Percentiles rank a stretch among this genome's conserved stretches.
These are phyloP conservation scores for Parasteatoda tepidariorum DNA, from an alignment of 1,140 invertebrate species.

Conservation along the genomic window DNA sequence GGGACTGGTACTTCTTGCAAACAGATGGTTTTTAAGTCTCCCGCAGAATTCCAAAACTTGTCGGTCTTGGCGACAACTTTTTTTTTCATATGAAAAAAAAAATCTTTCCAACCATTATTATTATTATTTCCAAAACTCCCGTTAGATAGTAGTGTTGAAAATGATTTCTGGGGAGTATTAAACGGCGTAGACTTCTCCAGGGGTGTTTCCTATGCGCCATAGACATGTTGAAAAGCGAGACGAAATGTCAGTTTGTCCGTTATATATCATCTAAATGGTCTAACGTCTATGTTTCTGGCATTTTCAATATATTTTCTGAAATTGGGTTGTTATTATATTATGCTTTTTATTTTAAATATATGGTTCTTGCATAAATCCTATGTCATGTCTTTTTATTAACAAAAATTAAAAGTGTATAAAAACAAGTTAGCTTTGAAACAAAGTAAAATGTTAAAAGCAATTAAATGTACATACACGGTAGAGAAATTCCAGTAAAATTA, in stretches of 20 bases:
- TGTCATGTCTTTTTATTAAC: too few relatives aligned
- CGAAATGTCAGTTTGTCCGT: background rate
- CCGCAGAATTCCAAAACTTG: background rate
- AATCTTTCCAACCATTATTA: background rate
- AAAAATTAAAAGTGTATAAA: too few relatives aligned
- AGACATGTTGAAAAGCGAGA: conserved; percentile 21
- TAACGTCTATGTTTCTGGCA: background rate
- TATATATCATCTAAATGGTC: background rate
- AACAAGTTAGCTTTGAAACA: too few relatives aligned
- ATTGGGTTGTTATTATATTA: background rate
- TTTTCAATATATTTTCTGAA: background rate
- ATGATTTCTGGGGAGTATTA: background rate
- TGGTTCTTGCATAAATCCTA: too few relatives aligned
- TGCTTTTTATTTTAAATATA: too few relatives aligned
- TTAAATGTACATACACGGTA: too few relatives aligned
- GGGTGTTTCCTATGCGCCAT: background rate
- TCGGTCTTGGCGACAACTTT: background rate
- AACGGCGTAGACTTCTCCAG: background rate
- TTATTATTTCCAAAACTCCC: background rate
- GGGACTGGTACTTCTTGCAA: background rate
- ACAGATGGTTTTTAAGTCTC: conserved; percentile 36
- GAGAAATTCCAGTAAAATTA: too few relatives aligned
- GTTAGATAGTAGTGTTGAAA: background rate
- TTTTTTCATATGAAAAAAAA: too few relatives aligned
- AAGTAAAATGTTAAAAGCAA: too few relatives aligned